These are phyloP conservation scores for Drosophila setifemur DNA, from an alignment of 1,140 invertebrate species.

Conservation along the genomic window DNA sequence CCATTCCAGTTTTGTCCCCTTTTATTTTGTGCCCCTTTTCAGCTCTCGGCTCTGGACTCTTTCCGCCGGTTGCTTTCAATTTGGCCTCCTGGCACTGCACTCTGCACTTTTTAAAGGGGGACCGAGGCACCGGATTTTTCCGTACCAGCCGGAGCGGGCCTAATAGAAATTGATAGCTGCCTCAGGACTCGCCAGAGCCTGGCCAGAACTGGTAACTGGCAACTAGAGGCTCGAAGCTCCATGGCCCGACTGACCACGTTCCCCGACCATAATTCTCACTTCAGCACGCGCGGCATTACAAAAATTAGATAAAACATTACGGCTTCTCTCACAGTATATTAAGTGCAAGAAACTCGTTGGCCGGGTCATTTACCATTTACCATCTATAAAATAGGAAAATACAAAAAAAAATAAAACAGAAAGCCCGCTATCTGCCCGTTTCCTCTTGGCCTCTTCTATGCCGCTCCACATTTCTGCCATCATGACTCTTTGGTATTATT, in stretches of 20 bases:
- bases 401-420: background rate
- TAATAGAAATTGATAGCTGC: constrained; percentile 73
- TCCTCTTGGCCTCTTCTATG: background rate
- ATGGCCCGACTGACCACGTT: constrained; percentile 50
- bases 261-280: constrained; percentile 67
- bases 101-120: constrained; percentile 57
- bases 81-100: constrained; percentile 11
- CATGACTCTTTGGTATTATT: constrained; percentile 53
- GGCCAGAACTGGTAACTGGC: too few species aligned
- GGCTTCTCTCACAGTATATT: constrained; percentile 29
- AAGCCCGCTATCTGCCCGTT: constrained; percentile 1
- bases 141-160: constrained; percentile 22
- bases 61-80: constrained; percentile 50
- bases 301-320: constrained; percentile 63
- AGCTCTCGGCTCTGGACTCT: background rate
- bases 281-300: constrained; percentile 62
- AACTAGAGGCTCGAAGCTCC: too few species aligned
- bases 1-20: constrained; percentile 6
- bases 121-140: background rate
- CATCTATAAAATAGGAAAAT: constrained; percentile 34
- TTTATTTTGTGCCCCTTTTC: constrained; percentile 28
- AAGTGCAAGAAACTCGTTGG: constrained; percentile 46
- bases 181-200: constrained; percentile 21
- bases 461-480: constrained; percentile 20
- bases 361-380: constrained; percentile 37